A percentile compares a stretch with the other conserved stretches of the same genome.
Conservation (phyloP, 1,140 invertebrate species). For the Lordiphosa stackelbergi region DNA sequence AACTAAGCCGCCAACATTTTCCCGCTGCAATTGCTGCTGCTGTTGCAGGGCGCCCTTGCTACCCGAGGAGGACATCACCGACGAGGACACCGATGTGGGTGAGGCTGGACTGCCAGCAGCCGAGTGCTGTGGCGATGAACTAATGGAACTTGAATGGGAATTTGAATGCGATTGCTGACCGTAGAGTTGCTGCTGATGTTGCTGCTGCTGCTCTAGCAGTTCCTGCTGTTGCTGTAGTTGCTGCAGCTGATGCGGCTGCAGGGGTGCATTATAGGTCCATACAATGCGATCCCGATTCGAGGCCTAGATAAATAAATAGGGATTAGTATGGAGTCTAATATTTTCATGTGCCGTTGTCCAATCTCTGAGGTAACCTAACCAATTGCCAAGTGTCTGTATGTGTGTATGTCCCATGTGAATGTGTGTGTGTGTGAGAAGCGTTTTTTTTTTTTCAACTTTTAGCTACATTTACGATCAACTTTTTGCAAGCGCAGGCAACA, state of each 20-base stretch:
- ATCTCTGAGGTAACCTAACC: slow-evolving; percentile 34
- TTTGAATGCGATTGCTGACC: slow-evolving; percentile 75
- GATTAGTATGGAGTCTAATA: slow-evolving; percentile 36
- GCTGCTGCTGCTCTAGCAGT: slow-evolving; percentile 58
- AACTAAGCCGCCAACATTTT: slow-evolving; percentile 28
- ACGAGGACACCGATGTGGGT: slow-evolving; percentile 90
- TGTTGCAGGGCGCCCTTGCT: slow-evolving; percentile 77
- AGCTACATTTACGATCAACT: slow-evolving; percentile 54
- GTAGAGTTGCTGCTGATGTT: slow-evolving; percentile 63
- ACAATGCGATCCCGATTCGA: slow-evolving; percentile 83
- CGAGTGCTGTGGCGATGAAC: slow-evolving; percentile 77
- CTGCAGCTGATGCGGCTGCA: slow-evolving; percentile 78
- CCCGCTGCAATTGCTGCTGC: slow-evolving; percentile 41
- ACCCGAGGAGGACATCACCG: slow-evolving; percentile 87
- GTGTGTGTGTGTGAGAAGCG: slow-evolving; percentile 24
- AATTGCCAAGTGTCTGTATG: slow-evolving; percentile 30
- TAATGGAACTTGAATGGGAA: slow-evolving; percentile 78
- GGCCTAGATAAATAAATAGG: slow-evolving; percentile 38
- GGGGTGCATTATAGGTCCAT: slow-evolving; percentile 93
- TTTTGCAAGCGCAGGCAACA: slow-evolving; percentile 58
- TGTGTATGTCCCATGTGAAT: slow-evolving; percentile 18
- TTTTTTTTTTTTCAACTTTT: slow-evolving; percentile 15
- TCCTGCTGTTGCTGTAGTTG: slow-evolving; percentile 67
- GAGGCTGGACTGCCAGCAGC: slow-evolving; percentile 83
- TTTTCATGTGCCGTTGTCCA: slow-evolving; percentile 30